phyloP scores from a whole-genome alignment of 2,797 vertebrate species.

The Lindbergichthys nudifrons region DNA sequence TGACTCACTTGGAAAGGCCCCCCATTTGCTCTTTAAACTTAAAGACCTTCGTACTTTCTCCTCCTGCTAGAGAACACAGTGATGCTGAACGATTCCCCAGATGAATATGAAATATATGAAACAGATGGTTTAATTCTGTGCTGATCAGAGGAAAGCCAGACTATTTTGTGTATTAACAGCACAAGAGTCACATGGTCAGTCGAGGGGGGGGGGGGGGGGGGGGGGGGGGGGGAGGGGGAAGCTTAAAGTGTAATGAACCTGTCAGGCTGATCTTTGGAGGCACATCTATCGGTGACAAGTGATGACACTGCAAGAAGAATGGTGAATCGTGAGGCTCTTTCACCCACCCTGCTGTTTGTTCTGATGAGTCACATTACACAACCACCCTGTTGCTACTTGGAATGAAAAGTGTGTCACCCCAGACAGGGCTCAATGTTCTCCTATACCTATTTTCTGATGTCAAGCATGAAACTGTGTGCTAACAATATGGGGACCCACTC shows the following conservation, averaged over 20 bases:
- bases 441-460: neutral
- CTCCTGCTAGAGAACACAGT: neutral
- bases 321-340: neutral
- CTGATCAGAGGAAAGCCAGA: no score
- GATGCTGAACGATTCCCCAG: neutral
- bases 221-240: neutral
- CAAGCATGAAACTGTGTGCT: neutral
- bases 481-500: no score
- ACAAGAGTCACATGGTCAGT: no score
- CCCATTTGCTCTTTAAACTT: slow-evolving; percentile 2
- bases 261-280: slow-evolving; percentile 9
- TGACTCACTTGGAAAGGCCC: slow-evolving; percentile 25
- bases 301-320: neutral
- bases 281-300: slow-evolving; percentile 2
- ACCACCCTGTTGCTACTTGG: neutral
- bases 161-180: no score
- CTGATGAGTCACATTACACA: slow-evolving; percentile 12
- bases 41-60: neutral
- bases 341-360: slow-evolving; percentile 1
- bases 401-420: neutral
- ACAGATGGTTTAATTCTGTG: no score
- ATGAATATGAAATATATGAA: no score
- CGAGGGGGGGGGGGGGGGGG: no score
- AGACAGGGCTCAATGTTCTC: neutral
- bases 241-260: slow-evolving; percentile 39